Evolutionary conservation across 2,888 invertebrate genomes (phyloP), one percentile per base, ranked within the genome.

Genomic region (Seira musarum): DNA sequence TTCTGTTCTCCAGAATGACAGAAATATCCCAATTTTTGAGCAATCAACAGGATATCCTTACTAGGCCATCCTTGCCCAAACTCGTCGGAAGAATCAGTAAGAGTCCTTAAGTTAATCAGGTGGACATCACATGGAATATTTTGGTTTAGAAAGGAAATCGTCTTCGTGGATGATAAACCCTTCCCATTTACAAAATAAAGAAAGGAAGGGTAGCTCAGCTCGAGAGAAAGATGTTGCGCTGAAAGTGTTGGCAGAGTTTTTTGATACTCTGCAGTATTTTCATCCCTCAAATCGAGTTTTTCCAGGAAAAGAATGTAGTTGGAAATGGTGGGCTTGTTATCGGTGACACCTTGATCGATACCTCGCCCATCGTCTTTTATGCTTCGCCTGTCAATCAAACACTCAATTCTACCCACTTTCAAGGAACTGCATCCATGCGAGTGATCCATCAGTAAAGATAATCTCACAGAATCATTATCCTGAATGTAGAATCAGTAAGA

Each of bases 301-400:
- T 99, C 98, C 0, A 98, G 89, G 1, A 98, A 89, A 5, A 99
- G 88, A 93, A 95, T 95, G 89, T 97, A 96, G 85, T 93, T 93
- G 88, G 94, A 93, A 0, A 93, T 90, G 0, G 95, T 96, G 49
- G 92, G 91, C 80, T 94, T 93, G 89, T 98, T 98, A 89, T 99
- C 99, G 0, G 96, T 93, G 0, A 99, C 93, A 21, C 97, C 97
- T 88, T 99, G 97, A 1, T 96, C 96, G 91, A 99, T 94, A 40
- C 99, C 99, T 82, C 98, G 91, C 73, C 95, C 95, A 88, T 99
- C 99, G 88, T 99, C 99, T 88, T 98, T 97, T 3, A 96, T 91
- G 0, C 98, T 94, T 61, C 98, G 91, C 1, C 99, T 91, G 88
- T 99, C 99, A 72, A 99, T 90, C 95, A 99, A 97, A 0, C 98